phyloP scores from a whole-genome alignment of 2,888 invertebrate species.

The Hyposoter dolosus region DNA sequence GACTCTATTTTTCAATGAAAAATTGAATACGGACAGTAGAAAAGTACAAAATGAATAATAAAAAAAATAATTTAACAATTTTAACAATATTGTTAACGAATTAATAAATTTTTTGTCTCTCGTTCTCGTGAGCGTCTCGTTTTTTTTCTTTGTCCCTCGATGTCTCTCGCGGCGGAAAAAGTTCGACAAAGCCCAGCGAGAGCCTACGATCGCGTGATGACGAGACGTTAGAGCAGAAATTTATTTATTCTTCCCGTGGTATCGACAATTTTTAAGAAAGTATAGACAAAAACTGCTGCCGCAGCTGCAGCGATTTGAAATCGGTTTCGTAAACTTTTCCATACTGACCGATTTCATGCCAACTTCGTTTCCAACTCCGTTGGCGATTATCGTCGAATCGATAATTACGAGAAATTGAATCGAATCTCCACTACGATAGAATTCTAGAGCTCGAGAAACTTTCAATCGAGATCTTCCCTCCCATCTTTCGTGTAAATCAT shows the following conservation, averaged over 20 bases:
- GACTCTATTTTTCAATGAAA: not conserved
- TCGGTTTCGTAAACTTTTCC: conserved; percentile 13
- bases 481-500: not conserved
- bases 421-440: not conserved
- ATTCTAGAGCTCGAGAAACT: not conserved
- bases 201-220: conserved; percentile 72
- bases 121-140: conserved; percentile 12
- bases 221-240: conserved; percentile 70
- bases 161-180: not conserved
- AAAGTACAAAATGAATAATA: not conserved
- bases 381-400: conserved; percentile 28
- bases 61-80: not conserved
- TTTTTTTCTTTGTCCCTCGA: conserved; percentile 28
- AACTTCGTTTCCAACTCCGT: not conserved
- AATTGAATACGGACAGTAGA: conserved; percentile 6
- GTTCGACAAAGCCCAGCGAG: conserved; percentile 18
- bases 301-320: not conserved
- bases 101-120: not conserved
- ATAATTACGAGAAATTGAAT: conserved; percentile 31
- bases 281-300: conserved; percentile 8
- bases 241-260: conserved; percentile 70
- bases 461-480: not conserved
- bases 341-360: conserved; percentile 45
- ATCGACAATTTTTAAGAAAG: conserved; percentile 68
- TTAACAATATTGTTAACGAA: too few relatives aligned